These are phyloP conservation scores for Ia io DNA, from an alignment of 2,113 vertebrate species.

Conservation along the genomic window DNA sequence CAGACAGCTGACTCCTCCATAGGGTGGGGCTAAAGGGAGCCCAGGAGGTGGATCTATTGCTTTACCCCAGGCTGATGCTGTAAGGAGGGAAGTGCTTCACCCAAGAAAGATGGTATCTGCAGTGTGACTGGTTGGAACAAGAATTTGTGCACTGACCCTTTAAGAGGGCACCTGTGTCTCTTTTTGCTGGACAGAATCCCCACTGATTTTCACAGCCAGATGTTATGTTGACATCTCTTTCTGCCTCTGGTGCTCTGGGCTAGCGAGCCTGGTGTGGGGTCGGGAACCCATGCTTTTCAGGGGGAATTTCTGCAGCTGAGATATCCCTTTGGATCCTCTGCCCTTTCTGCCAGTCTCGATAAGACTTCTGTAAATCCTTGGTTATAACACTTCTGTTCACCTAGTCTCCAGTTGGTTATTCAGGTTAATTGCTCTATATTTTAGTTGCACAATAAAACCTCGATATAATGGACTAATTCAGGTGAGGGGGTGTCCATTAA, in stretches of 20 bases:
- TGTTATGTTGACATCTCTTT: neutral
- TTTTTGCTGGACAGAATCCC: neutral
- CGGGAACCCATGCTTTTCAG: neutral
- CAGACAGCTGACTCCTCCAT: neutral
- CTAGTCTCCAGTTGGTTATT: neutral
- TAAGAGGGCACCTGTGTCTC: neutral
- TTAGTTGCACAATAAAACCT: neutral
- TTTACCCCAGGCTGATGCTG: neutral
- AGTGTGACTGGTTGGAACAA: neutral
- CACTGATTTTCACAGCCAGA: neutral
- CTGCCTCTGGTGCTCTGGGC: neutral
- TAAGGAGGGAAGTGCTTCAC: neutral
- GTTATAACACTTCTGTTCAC: neutral
- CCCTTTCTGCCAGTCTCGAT: neutral
- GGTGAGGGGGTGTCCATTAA: too few species aligned
- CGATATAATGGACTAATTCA: too few species aligned
- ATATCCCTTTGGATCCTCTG: neutral
- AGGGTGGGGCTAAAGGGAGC: neutral
- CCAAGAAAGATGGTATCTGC: neutral
- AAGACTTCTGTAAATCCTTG: neutral
- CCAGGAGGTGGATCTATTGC: neutral
- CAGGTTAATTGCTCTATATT: neutral
- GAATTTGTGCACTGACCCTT: neutral
- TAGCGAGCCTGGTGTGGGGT: neutral
- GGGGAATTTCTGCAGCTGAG: neutral